These are phyloP conservation scores for Clostera curtula DNA, from an alignment of 2,888 invertebrate genomes.

Conservation along the genomic window DNA sequence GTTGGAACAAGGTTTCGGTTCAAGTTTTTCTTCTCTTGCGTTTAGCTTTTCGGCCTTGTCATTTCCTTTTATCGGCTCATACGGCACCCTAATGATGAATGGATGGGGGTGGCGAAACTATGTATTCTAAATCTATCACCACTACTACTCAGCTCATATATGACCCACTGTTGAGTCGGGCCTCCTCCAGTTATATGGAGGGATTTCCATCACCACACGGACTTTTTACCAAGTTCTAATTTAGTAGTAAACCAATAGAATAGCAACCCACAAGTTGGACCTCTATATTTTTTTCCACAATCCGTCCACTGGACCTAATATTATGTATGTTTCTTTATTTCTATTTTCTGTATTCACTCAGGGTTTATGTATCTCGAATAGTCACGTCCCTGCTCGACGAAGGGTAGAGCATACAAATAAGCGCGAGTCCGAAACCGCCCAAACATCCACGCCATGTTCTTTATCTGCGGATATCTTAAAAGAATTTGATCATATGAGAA, in stretches of 20 bases:
- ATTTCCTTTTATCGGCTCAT: too few relatives aligned
- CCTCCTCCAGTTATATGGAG: too few relatives aligned
- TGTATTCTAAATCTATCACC: too few relatives aligned
- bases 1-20: too few relatives aligned
- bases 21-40: too few relatives aligned
- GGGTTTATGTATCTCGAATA: constrained; percentile 75
- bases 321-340: constrained; percentile 74
- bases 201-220: too few relatives aligned
- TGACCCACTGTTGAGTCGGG: too few relatives aligned
- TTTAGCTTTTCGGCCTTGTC: too few relatives aligned
- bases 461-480: constrained; percentile 72
- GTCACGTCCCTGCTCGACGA: constrained; percentile 68
- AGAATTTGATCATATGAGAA: constrained; percentile 73
- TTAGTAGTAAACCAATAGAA: constrained; percentile 35
- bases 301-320: constrained; percentile 66
- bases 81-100: too few relatives aligned
- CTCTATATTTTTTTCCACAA: constrained; percentile 46
- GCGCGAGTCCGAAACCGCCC: constrained; percentile 68
- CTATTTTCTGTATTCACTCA: constrained; percentile 75
- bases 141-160: too few relatives aligned
- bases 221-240: too few relatives aligned
- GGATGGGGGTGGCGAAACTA: too few relatives aligned
- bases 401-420: constrained; percentile 74
- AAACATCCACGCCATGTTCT: constrained; percentile 68
- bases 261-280: constrained; percentile 26